Conservation (phyloP, 2,797 vertebrate species). For the Ciconia nigra region DNA sequence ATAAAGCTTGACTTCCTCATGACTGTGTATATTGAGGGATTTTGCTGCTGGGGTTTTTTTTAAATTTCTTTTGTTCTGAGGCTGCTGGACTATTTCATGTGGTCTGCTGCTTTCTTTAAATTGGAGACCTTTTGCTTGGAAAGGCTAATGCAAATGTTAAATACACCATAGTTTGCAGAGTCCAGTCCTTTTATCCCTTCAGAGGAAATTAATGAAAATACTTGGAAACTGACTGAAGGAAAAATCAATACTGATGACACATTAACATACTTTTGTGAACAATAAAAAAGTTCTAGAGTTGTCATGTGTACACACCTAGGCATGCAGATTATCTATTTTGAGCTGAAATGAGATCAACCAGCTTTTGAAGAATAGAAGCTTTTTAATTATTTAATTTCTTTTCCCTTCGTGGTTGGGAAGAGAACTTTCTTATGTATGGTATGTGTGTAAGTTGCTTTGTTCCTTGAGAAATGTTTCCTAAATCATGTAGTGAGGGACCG, state of each 20-base stretch:
- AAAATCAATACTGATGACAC: neutral
- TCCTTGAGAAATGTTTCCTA: neutral
- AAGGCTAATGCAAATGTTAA: neutral
- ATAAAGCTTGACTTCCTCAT: neutral
- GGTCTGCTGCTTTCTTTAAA: neutral
- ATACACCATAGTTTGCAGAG: neutral
- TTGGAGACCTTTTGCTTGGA: neutral
- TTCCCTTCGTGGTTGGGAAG: neutral
- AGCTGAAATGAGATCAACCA: neutral
- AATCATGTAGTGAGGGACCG: accelerated
- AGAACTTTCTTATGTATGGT: neutral
- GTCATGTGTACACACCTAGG: neutral
- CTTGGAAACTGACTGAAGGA: neutral
- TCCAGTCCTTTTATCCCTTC: neutral
- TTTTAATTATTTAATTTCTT: neutral
- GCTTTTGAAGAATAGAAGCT: neutral
- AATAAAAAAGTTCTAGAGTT: neutral
- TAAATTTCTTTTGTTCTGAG: neutral
- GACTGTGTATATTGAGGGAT: accelerated
- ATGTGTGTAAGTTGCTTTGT: neutral
- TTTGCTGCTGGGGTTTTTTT: neutral
- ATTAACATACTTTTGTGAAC: neutral
- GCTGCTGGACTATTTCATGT: neutral
- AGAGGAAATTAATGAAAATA: neutral
- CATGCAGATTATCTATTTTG: neutral